Evolutionary conservation across 2,797 vertebrate genomes (phyloP), one percentile per base, ranked within the genome.

Genomic region (Loriculus beryllinus): DNA sequence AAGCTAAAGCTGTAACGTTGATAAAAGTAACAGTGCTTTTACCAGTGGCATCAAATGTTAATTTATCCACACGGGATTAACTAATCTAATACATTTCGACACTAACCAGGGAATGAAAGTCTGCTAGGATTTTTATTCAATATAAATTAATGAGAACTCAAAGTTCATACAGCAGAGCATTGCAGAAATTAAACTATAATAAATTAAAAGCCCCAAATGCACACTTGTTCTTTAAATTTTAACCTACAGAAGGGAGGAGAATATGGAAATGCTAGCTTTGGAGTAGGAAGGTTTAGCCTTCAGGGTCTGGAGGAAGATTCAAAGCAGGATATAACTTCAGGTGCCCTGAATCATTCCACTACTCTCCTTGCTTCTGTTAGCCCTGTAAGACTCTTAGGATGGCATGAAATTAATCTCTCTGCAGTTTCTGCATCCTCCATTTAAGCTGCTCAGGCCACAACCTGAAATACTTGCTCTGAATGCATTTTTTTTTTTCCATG

Each of bases 131-230:
- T 95, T 95, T 81, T 83, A 83, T 86, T 93, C 43, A 64, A 78
- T 43, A 67, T 83, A 88, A 90, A 83, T 86, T 90, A 94, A 90
- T 83, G 69, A 90, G 57, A 86, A 86, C 14, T 45, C 81, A 81
- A 82, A 93, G 48, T 91, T 93, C 86, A 88, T 6, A 22, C 13
- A 6, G 54, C 23, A 86, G 23, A 88, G 39, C 23, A 57, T 35
- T 88, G 49, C 1, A 91, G 79, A 92, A 89, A 76, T 85, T 65
- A 54, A 76, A 72, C 18, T 69, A 6, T 52, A 91, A 91, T 91
- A 86, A 76, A 86, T 71, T 64, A 74, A 60, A 77, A 74, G 5
- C 29, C 72, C 60, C 86, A 83, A 43, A 86, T 16, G 48, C 42
- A 76, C n/a, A 84, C 12, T 54, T 35, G 21, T 70, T 75, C 85